These are phyloP conservation scores for Macrosoma leucophasiata DNA, from an alignment of 2,888 invertebrate genomes.

Conservation along the genomic window DNA sequence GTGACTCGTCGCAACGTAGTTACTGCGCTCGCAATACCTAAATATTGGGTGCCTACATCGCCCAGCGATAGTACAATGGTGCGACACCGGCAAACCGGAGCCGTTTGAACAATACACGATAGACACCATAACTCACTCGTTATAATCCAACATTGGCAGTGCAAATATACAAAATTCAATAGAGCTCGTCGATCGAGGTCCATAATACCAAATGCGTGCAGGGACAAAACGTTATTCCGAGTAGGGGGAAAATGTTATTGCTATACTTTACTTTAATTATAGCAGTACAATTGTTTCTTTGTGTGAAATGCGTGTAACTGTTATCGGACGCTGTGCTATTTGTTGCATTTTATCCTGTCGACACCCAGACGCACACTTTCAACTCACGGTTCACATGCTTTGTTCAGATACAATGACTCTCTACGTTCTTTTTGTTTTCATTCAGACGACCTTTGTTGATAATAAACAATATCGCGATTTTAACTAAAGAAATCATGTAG, in stretches of 20 bases:
- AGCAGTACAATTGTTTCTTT: too few species aligned
- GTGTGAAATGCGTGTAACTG: constrained; percentile 11
- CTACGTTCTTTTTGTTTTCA: constrained; percentile 72
- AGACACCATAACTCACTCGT: constrained; percentile 34
- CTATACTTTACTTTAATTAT: too few species aligned
- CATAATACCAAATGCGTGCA: too few species aligned
- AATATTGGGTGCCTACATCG: too few species aligned
- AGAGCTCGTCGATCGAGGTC: too few species aligned
- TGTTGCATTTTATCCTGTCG: constrained; percentile 32
- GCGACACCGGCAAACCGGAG: constrained; percentile 28
- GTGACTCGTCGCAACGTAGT: too few species aligned
- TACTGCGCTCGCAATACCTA: too few species aligned
- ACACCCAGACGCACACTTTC: constrained; percentile 69
- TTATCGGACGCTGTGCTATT: constrained; percentile 27
- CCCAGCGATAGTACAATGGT: constrained; percentile 10
- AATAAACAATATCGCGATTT: constrained; percentile 68
- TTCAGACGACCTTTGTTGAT: constrained; percentile 73
- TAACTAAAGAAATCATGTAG: constrained; percentile 67
- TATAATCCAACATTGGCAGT: constrained; percentile 29
- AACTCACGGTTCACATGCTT: constrained; percentile 66
- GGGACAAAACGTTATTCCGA: too few species aligned
- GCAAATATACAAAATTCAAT: too few species aligned
- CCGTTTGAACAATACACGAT: constrained; percentile 34
- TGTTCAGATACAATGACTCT: constrained; percentile 68
- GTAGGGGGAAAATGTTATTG: too few species aligned